Percentiles rank a stretch among this genome's conserved stretches.
These are phyloP conservation scores for Arnoldichthys spilopterus DNA, from an alignment of 2,797 vertebrate genomes.

Conservation along the genomic window DNA sequence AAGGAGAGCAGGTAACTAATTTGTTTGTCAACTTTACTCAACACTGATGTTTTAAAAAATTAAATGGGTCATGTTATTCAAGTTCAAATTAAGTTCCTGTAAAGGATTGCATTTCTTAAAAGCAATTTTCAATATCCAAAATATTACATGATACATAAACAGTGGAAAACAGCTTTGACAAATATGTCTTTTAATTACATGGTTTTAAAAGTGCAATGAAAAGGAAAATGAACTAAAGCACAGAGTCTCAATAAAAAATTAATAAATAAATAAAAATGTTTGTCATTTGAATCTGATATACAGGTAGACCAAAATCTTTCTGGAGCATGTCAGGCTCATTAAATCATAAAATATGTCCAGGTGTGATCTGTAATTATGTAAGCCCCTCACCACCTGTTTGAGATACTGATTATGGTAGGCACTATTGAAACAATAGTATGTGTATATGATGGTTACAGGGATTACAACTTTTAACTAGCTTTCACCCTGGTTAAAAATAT, in stretches of 20 bases:
- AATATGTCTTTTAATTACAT: conserved; percentile 2
- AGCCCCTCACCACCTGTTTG: not conserved
- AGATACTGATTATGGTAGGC: not conserved
- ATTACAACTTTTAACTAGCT: too few species aligned
- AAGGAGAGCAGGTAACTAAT: not conserved
- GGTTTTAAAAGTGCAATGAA: not conserved
- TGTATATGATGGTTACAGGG: not conserved
- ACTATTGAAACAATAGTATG: not conserved
- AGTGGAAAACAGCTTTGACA: not conserved
- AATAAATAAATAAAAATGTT: not conserved
- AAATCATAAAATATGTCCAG: not conserved
- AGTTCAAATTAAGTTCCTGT: not conserved
- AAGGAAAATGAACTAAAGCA: not conserved
- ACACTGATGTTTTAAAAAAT: conserved; percentile 13
- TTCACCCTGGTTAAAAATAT: not conserved
- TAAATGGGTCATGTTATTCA: not conserved
- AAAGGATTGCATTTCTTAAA: not conserved
- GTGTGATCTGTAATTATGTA: not conserved
- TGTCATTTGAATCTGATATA: too few species aligned
- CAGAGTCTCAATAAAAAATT: not conserved
- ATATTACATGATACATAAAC: too few species aligned
- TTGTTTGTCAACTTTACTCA: not conserved
- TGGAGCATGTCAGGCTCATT: too few species aligned
- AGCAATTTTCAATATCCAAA: too few species aligned
- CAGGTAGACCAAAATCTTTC: too few species aligned